These are phyloP conservation scores for Tanytarsus gracilentus DNA, from an alignment of 2,888 invertebrate species.

Conservation along the genomic window DNA sequence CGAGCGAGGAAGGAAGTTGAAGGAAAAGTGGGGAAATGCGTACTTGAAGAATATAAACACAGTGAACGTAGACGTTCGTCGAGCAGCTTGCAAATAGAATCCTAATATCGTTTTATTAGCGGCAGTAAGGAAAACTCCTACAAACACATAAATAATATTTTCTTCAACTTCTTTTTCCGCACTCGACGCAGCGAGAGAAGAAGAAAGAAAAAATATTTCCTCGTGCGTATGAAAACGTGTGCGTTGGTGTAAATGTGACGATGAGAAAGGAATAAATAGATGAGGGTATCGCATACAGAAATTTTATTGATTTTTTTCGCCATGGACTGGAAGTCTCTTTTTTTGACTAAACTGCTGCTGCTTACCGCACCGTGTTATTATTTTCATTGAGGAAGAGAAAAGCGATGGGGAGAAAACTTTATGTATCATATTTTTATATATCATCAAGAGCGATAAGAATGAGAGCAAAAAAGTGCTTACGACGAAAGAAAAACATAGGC, in stretches of 20 bases:
- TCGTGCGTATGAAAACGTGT: constrained; percentile 12
- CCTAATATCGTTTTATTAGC: constrained; percentile 22
- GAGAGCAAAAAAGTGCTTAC: constrained; percentile 17
- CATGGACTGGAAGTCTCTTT: too few relatives aligned
- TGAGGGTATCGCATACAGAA: not conserved
- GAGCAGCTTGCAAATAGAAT: too few relatives aligned
- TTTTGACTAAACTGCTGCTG: not conserved
- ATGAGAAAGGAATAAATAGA: not conserved
- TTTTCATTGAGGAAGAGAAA: not conserved
- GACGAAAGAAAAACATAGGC: not conserved
- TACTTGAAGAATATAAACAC: too few relatives aligned
- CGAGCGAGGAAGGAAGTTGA: too few relatives aligned
- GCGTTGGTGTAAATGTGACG: constrained; percentile 19
- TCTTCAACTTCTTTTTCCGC: not conserved
- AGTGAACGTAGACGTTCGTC: too few relatives aligned
- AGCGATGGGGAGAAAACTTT: not conserved
- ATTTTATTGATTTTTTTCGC: constrained; percentile 16
- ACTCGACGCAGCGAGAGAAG: not conserved
- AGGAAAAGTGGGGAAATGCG: too few relatives aligned
- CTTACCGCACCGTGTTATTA: not conserved
- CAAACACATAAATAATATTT: constrained; percentile 17
- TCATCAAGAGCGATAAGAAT: not conserved
- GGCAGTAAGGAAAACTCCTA: not conserved
- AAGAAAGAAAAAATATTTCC: not conserved
- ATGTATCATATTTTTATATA: constrained; percentile 25